These are phyloP conservation scores for Acleris cristana DNA, from an alignment of 2,888 invertebrate genomes.

Conservation along the genomic window DNA sequence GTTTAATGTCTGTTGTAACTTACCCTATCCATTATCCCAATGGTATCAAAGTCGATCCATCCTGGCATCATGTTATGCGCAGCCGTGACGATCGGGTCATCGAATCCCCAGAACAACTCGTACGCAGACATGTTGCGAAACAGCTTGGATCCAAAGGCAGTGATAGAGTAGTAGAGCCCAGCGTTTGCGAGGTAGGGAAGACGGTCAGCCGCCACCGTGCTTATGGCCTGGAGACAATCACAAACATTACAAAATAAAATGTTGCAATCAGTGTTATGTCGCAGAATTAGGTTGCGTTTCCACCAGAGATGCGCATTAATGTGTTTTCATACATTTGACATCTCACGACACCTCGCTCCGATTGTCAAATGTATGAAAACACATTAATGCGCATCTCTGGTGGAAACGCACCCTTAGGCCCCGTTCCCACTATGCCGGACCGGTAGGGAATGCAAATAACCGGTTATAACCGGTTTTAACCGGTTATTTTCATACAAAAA, in stretches of 20 bases:
- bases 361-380: too few relatives aligned
- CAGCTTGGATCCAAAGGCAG: conserved; percentile 85
- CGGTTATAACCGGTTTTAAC: too few relatives aligned
- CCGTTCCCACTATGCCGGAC: too few relatives aligned
- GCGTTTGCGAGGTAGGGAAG: conserved; percentile 83
- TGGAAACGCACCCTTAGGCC: too few relatives aligned
- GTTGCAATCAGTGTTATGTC: too few relatives aligned
- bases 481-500: too few relatives aligned
- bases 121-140: conserved; percentile 87
- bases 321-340: too few relatives aligned
- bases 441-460: too few relatives aligned
- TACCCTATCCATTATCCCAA: conserved; percentile 93
- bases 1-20: conserved; percentile 51
- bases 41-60: conserved; percentile 91
- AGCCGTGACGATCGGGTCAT: conserved; percentile 88
- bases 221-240: conserved; percentile 58
- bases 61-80: conserved; percentile 89
- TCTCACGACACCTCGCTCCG: too few relatives aligned
- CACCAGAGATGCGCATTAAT: too few relatives aligned
- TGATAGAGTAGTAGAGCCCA: conserved; percentile 86
- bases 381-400: too few relatives aligned
- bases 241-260: not conserved
- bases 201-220: conserved; percentile 69
- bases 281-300: too few relatives aligned
- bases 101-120: conserved; percentile 93